Conservation (phyloP, 1,140 invertebrate species). For the Drosophila persimilis region DNA sequence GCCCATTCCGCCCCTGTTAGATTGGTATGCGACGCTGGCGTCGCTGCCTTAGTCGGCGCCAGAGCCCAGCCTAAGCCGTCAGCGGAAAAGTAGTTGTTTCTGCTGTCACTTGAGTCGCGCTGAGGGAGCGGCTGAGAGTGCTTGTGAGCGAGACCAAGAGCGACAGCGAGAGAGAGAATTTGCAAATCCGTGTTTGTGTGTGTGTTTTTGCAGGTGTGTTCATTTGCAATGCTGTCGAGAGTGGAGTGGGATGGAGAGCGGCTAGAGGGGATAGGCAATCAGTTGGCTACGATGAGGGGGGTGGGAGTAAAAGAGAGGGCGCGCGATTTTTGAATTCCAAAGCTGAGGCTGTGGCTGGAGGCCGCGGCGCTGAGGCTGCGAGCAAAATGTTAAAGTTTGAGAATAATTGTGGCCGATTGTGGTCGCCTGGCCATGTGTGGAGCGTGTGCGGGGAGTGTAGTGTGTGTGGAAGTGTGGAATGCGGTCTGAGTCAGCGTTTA, state of each 20-base stretch:
- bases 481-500: constrained; percentile 65
- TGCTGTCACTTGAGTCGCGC: constrained; percentile 64
- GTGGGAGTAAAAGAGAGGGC: background rate
- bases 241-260: background rate
- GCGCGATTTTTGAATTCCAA: constrained; percentile 75
- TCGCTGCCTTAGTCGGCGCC: constrained; percentile 22
- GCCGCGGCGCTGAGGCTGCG: constrained; percentile 44
- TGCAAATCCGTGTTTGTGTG: constrained; percentile 34
- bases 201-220: constrained; percentile 49
- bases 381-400: constrained; percentile 77
- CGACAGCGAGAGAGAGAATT: constrained; percentile 22
- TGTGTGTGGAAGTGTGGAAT: constrained; percentile 45
- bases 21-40: constrained; percentile 53
- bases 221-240: constrained; percentile 36
- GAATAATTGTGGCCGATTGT: constrained; percentile 68
- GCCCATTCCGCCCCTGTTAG: constrained; percentile 13
- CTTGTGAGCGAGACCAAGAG: constrained; percentile 11
- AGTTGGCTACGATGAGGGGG: background rate
- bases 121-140: constrained; percentile 63
- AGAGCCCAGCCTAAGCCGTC: constrained; percentile 63
- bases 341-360: constrained; percentile 32
- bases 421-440: constrained; percentile 40
- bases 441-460: constrained; percentile 21
- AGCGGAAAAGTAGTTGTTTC: constrained; percentile 53
- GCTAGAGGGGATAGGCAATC: background rate